Evolutionary conservation across 2,888 invertebrate species (phyloP), one percentile per base, ranked within the genome.

Genomic region (Epinotia demarniana): DNA sequence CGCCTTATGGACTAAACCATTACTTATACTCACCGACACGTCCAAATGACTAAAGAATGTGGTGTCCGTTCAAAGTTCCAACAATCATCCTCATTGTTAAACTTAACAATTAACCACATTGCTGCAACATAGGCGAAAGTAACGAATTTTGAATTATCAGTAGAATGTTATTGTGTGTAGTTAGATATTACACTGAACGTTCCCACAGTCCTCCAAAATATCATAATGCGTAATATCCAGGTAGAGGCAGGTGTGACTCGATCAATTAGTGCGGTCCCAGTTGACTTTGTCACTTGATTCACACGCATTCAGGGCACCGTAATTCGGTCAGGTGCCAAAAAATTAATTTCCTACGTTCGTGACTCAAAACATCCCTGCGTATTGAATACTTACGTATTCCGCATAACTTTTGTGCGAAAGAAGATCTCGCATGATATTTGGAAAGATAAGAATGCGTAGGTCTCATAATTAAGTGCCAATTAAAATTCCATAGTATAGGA

Each of bases 191-290:
- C 23, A 49, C 23, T 43, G 63, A 69, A 27, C 27, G 58, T 75
- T 75, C 75, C 75, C 75, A 75, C 75, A 75, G 75, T 71, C 53
- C 49, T 70, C 46, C n/a, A 71, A 80, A 81, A 79, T 69, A 66
- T 64, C 73, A 73, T 76, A 76, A 73, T 76, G 72, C 73, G 69
- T 73, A 46, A 68, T 68, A 76, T 76, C 77, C 73, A 74, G 70
- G 74, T 77, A 68, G 27, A 81, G 86, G 87, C 93, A 93, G 93
- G 93, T 93, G 93, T 87, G 88, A 89, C 89, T 85, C 82, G 83
- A 88, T 85, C 87, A 87, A 89, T 90, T 88, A 86, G 82, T 85
- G 82, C 81, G 77, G 78, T 81, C 81, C 81, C 81, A 80, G 86
- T 87, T 87, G 87, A 90, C 90, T 89, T 91, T 84, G 81, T 88